These are phyloP conservation scores for Sphecodes monilicornis DNA, from an alignment of 2,888 invertebrate species.

Conservation along the genomic window DNA sequence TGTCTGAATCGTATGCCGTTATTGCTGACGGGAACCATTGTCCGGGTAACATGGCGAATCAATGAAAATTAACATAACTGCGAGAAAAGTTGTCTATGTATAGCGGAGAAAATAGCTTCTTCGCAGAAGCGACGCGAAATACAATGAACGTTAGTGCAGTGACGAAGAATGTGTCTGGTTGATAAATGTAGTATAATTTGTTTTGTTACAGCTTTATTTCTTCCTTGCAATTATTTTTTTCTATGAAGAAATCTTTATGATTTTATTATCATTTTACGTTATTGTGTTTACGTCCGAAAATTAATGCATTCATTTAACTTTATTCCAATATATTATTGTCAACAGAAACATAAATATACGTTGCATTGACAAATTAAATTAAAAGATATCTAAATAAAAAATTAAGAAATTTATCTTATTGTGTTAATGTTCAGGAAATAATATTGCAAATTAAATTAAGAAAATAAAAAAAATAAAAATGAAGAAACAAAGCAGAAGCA, in stretches of 20 bases:
- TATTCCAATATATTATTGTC: background rate
- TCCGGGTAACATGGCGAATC: background rate
- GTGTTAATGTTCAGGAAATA: background rate
- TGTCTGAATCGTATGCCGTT: background rate
- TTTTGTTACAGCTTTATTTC: background rate
- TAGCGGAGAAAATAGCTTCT: background rate
- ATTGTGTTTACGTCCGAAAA: background rate
- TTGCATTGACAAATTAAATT: background rate
- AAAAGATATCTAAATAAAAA: too few species aligned
- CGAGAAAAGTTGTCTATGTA: background rate
- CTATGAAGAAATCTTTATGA: background rate
- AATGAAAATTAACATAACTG: conserved; percentile 15
- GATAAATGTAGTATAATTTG: background rate
- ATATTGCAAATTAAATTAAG: background rate
- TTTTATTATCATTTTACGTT: background rate
- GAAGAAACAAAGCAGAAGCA: background rate
- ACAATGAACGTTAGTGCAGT: background rate
- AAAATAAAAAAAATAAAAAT: background rate
- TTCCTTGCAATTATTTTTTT: background rate
- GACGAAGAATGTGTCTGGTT: background rate
- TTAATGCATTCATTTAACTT: background rate
- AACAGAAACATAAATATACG: background rate
- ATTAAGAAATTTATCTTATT: background rate
- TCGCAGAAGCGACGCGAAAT: background rate
- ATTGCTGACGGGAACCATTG: background rate